phyloP scores from a whole-genome alignment of 1,140 invertebrate genomes.

The Leucophenga varia region DNA sequence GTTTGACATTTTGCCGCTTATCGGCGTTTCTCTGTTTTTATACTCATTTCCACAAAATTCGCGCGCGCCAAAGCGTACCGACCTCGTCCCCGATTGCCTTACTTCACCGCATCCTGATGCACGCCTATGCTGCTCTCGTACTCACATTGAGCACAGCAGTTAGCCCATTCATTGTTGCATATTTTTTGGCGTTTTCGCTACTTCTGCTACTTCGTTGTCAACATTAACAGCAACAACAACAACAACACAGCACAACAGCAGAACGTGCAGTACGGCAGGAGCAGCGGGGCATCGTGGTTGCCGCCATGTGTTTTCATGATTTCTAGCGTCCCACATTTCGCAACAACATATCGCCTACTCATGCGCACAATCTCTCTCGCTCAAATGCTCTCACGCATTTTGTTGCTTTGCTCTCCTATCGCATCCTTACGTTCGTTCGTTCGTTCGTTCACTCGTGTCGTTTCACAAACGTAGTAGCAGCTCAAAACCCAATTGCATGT shows the following conservation, averaged over 20 bases:
- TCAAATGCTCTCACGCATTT: too few relatives aligned
- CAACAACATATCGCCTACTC: too few relatives aligned
- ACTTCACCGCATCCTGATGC: not conserved
- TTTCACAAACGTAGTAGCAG: slow-evolving; percentile 18
- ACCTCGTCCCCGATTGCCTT: slow-evolving; percentile 6
- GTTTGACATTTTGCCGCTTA: slow-evolving; percentile 35
- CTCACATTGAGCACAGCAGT: slow-evolving; percentile 20
- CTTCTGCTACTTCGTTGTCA: too few relatives aligned
- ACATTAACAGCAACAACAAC: too few relatives aligned
- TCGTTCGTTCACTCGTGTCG: slow-evolving; percentile 7
- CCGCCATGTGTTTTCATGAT: too few relatives aligned
- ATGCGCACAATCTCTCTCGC: too few relatives aligned
- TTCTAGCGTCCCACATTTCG: not conserved
- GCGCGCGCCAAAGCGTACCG: slow-evolving; percentile 12
- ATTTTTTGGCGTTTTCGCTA: slow-evolving; percentile 41
- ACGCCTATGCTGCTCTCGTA: slow-evolving; percentile 1
- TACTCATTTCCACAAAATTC: slow-evolving; percentile 47
- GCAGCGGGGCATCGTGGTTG: too few relatives aligned
- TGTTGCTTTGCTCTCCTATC: slow-evolving; percentile 30
- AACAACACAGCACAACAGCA: too few relatives aligned
- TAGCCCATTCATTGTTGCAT: slow-evolving; percentile 29
- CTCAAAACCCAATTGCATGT: slow-evolving; percentile 50
- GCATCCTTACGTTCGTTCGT: slow-evolving; percentile 30
- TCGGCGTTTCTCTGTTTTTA: slow-evolving; percentile 55
- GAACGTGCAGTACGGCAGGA: too few relatives aligned